These are phyloP conservation scores for Campoletis sonorensis DNA, from an alignment of 1,140 invertebrate species.

Conservation along the genomic window DNA sequence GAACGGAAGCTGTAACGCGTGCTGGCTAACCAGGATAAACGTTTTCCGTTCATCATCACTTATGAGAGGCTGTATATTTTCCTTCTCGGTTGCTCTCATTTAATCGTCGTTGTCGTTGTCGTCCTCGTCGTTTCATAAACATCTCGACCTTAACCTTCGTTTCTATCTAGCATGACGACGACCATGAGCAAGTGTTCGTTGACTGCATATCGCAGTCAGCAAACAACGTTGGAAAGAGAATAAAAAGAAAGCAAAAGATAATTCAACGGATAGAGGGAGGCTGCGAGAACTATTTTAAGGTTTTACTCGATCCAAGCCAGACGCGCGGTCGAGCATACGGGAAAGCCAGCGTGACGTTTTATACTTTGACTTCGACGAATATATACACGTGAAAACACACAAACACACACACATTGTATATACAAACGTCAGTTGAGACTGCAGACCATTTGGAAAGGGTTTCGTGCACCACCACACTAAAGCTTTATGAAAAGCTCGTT, in stretches of 20 bases:
- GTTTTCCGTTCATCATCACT: constrained; percentile 38
- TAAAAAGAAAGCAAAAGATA: not conserved
- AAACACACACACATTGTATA: not conserved
- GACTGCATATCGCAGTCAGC: not conserved
- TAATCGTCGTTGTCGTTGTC: constrained; percentile 7
- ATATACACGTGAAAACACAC: not conserved
- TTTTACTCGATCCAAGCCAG: constrained; percentile 45
- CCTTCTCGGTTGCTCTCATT: not conserved
- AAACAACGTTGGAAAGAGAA: constrained; percentile 11
- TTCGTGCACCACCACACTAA: constrained; percentile 6
- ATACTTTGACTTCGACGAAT: not conserved
- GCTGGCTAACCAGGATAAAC: not conserved
- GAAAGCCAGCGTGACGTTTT: not conserved
- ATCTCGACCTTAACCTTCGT: constrained; percentile 52
- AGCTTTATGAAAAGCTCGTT: not conserved
- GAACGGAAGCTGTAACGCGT: constrained; percentile 19
- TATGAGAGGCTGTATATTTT: constrained; percentile 4
- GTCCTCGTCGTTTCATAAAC: constrained; percentile 31
- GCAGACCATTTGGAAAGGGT: constrained; percentile 30
- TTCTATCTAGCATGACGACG: constrained; percentile 23
- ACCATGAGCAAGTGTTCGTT: constrained; percentile 28
- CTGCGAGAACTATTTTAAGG: constrained; percentile 58
- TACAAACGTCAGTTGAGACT: not conserved
- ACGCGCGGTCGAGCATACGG: constrained; percentile 30
- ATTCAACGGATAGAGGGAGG: constrained; percentile 38